Percentiles rank a stretch among this genome's conserved stretches.
Conservation (phyloP, 2,113 vertebrate genomes). For the Rhabdomys dilectus region DNA sequence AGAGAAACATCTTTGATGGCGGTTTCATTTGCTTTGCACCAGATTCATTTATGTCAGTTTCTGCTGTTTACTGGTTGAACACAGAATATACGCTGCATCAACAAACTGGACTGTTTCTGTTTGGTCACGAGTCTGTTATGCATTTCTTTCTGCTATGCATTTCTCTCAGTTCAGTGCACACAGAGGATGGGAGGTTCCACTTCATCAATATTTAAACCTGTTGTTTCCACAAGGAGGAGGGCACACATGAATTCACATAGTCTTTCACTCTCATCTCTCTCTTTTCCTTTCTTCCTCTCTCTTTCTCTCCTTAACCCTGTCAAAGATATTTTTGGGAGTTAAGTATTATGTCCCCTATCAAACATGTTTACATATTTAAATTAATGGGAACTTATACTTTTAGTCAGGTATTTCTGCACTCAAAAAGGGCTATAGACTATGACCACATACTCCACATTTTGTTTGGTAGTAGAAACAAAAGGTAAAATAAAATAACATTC, state of each 20-base stretch:
- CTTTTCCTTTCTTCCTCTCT: neutral
- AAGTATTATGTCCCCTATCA: neutral
- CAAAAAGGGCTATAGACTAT: neutral
- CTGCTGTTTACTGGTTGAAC: neutral
- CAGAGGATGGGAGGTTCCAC: neutral
- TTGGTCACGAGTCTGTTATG: slow-evolving; percentile 1
- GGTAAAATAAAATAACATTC: neutral
- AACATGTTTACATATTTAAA: slow-evolving; percentile 1
- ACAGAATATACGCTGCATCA: slow-evolving; percentile 7
- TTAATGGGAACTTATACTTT: neutral
- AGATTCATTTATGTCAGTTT: slow-evolving; percentile 20
- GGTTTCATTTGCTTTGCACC: slow-evolving; percentile 63
- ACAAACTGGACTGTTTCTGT: slow-evolving; percentile 18
- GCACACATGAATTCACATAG: neutral
- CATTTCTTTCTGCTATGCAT: slow-evolving; percentile 16
- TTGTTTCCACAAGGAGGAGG: neutral
- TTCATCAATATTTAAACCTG: slow-evolving; percentile 65
- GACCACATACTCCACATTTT: neutral
- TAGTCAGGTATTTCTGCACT: neutral
- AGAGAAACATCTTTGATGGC: slow-evolving; percentile 9
- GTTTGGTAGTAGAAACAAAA: neutral
- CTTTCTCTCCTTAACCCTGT: neutral
- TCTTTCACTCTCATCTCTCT: neutral
- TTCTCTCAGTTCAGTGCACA: slow-evolving; percentile 39
- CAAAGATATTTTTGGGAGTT: neutral